Percentiles rank a stretch among this genome's conserved stretches.
phyloP scores from a whole-genome alignment of 2,113 vertebrate species.

The Gambusia affinis region DNA sequence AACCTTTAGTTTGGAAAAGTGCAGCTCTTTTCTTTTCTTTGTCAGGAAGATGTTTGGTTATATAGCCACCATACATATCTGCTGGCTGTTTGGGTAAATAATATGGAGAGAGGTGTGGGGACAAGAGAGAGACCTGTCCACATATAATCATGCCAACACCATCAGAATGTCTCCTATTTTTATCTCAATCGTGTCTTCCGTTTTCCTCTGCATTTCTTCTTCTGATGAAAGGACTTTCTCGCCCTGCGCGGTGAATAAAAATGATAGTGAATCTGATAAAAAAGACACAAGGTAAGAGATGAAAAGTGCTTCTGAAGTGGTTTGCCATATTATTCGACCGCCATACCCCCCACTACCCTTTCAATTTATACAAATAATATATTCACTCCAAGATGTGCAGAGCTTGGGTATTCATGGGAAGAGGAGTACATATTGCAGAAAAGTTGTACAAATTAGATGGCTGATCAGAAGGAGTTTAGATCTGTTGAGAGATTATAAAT shows the following conservation, averaged over 20 bases:
- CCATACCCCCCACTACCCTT: slow-evolving; percentile 58
- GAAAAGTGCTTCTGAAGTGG: slow-evolving; percentile 78
- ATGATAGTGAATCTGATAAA: slow-evolving; percentile 69
- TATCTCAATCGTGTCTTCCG: slow-evolving; percentile 19
- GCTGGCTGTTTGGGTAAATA: slow-evolving; percentile 54
- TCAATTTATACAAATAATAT: slow-evolving; percentile 72
- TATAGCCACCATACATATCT: slow-evolving; percentile 25
- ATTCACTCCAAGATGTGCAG: slow-evolving; percentile 41
- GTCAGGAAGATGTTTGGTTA: slow-evolving; percentile 39
- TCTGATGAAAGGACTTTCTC: slow-evolving; percentile 72
- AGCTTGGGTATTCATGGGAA: slow-evolving; percentile 41
- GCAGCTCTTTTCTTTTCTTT: slow-evolving; percentile 32
- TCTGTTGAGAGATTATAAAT: neutral
- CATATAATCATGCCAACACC: slow-evolving; percentile 70
- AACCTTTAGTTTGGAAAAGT: slow-evolving; percentile 44
- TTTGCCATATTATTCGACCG: slow-evolving; percentile 65
- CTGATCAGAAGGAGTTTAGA: slow-evolving; percentile 4
- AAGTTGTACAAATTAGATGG: slow-evolving; percentile 36
- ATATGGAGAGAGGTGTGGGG: slow-evolving; percentile 65
- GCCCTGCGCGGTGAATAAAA: slow-evolving; percentile 61
- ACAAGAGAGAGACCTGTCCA: slow-evolving; percentile 65
- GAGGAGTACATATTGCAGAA: slow-evolving; percentile 19
- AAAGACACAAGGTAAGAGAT: slow-evolving; percentile 67
- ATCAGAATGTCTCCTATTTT: slow-evolving; percentile 48
- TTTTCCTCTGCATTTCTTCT: slow-evolving; percentile 29